These are phyloP conservation scores for Ichneumon xanthorius DNA, from an alignment of 2,888 invertebrate genomes.

Conservation along the genomic window DNA sequence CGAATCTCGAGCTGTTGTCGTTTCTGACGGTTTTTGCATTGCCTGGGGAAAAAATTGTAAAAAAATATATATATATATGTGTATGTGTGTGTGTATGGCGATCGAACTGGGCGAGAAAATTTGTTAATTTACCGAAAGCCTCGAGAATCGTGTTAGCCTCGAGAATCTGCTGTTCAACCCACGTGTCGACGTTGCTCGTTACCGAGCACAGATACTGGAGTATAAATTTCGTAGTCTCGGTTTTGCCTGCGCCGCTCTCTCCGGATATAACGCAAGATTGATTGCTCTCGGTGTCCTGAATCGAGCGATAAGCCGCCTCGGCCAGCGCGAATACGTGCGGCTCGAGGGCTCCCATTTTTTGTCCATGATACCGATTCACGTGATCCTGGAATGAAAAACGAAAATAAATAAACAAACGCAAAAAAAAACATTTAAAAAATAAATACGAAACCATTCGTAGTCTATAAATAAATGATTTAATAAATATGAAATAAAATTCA, in stretches of 20 bases:
- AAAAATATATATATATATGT: too few species aligned
- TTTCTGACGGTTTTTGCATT: conserved; percentile 97
- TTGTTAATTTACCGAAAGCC: conserved; percentile 91
- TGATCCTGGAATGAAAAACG: conserved; percentile 88
- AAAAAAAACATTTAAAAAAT: neutral
- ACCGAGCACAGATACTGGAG: conserved; percentile 96
- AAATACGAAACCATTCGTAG: too few species aligned
- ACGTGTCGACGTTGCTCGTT: conserved; percentile 92
- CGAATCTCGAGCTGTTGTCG: conserved; percentile 96
- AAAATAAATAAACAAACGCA: neutral
- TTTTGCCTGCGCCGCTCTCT: conserved; percentile 97
- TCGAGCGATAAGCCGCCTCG: conserved; percentile 93
- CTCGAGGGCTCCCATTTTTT: conserved; percentile 92
- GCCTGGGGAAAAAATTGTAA: conserved; percentile 86
- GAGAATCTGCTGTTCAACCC: conserved; percentile 98
- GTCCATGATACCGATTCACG: conserved; percentile 93
- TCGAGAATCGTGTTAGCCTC: conserved; percentile 97
- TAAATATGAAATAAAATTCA: too few species aligned
- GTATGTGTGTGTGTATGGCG: neutral
- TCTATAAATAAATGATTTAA: too few species aligned
- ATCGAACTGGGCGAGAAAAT: neutral
- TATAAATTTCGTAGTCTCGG: conserved; percentile 96
- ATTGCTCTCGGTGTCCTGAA: conserved; percentile 87
- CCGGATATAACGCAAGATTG: conserved; percentile 97
- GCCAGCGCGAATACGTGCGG: conserved; percentile 97